Conservation (phyloP, 2,113 vertebrate species). For the Protomyctophum bolini region DNA sequence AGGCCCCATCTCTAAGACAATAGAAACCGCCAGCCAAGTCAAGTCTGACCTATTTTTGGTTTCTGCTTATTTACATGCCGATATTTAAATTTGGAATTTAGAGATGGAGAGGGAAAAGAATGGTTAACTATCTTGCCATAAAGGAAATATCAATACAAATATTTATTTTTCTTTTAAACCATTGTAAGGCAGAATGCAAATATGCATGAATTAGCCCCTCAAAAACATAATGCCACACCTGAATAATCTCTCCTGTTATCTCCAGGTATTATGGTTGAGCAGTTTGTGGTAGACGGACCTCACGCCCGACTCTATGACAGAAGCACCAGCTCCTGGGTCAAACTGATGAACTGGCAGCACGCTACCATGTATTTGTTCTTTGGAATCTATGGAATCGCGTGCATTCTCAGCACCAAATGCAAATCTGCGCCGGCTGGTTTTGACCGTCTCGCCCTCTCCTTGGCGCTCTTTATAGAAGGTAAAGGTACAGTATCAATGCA, state of each 20-base stretch:
- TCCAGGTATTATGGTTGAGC: constrained; percentile 92
- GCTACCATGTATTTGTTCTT: constrained; percentile 97
- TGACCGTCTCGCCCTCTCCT: constrained; percentile 81
- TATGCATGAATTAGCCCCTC: not conserved
- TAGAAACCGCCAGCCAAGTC: too few species aligned
- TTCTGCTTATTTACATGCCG: too few species aligned
- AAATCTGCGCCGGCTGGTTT: constrained; percentile 76
- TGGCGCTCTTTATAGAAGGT: constrained; percentile 92
- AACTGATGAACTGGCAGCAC: constrained; percentile 99
- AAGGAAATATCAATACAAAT: too few species aligned
- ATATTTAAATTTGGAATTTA: too few species aligned
- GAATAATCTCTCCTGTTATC: not conserved
- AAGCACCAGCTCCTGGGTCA: constrained; percentile 79
- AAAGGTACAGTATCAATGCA: constrained; percentile 79
- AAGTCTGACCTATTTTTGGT: too few species aligned
- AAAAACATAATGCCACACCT: not conserved
- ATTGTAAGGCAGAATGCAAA: not conserved
- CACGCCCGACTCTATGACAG: constrained; percentile 82
- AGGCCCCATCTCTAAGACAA: too few species aligned
- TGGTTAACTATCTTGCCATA: too few species aligned
- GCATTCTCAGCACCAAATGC: constrained; percentile 72
- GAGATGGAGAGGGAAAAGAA: too few species aligned
- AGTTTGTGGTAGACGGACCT: constrained; percentile 93
- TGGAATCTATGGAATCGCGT: constrained; percentile 80
- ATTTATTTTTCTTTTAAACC: too few species aligned